Percentiles rank a stretch among this genome's conserved stretches.
Conservation (phyloP, 2,888 invertebrate species). For the Philonicus albiceps region DNA sequence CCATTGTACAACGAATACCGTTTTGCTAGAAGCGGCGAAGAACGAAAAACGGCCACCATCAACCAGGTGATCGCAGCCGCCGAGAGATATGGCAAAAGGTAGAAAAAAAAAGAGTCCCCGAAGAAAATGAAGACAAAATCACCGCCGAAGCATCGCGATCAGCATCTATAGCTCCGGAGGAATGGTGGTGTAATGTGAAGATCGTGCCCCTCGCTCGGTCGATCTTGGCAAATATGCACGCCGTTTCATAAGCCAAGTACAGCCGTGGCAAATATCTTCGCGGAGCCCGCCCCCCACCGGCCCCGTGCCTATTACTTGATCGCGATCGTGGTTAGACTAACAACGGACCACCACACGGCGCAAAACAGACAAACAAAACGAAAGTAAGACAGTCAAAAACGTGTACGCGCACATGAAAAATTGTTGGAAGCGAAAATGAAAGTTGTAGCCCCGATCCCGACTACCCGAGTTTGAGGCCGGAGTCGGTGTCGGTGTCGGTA, state of each 20-base stretch:
- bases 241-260: slow-evolving; percentile 31
- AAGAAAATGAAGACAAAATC: slow-evolving; percentile 5
- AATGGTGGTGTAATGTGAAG: slow-evolving; percentile 21
- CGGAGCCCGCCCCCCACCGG: background rate
- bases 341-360: background rate
- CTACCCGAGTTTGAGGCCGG: background rate
- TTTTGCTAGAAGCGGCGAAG: background rate
- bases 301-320: background rate
- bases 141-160: background rate
- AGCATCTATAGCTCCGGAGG: background rate
- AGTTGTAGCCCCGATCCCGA: slow-evolving; percentile 23
- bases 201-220: slow-evolving; percentile 22
- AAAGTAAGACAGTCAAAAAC: slow-evolving; percentile 20
- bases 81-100: background rate
- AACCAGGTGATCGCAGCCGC: background rate
- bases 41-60: background rate
- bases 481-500: background rate
- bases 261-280: background rate
- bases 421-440: slow-evolving; percentile 37
- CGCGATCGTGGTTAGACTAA: slow-evolving; percentile 4
- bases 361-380: slow-evolving; percentile 3
- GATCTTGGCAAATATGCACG: slow-evolving; percentile 24
- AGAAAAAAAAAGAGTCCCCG: background rate
- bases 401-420: slow-evolving; percentile 10
- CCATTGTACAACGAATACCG: slow-evolving; percentile 20